Percentiles rank a stretch among this genome's conserved stretches.
Evolutionary conservation across 1,140 invertebrate species (phyloP).

Genomic region (Pogonomyrmex californicus): DNA sequence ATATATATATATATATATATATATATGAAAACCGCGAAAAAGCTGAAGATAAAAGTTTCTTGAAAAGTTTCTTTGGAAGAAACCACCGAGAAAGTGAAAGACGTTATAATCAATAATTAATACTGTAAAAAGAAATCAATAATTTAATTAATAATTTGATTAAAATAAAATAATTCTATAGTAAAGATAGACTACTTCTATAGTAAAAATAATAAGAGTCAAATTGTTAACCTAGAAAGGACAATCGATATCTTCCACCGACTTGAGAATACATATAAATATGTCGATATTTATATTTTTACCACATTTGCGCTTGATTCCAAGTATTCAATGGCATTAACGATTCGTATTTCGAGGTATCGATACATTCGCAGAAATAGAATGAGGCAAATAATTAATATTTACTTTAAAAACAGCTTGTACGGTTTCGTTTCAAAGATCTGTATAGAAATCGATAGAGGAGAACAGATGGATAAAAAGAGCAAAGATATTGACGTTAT

Average conservation of each 20-base stretch:
- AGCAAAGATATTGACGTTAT: neutral
- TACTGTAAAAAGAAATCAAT: neutral
- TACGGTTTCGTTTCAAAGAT: constrained; percentile 5
- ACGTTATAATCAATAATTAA: constrained; percentile 1
- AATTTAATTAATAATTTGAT: neutral
- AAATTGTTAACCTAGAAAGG: neutral
- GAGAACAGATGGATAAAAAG: neutral
- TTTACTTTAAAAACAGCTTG: constrained; percentile 36
- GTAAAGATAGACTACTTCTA: neutral
- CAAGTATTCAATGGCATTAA: constrained; percentile 19
- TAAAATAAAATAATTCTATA: neutral
- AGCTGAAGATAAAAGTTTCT: neutral
- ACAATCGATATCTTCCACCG: constrained; percentile 13
- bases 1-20: neutral
- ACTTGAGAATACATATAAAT: neutral
- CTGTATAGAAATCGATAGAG: constrained; percentile 12
- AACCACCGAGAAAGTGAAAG: neutral
- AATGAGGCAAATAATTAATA: constrained; percentile 17
- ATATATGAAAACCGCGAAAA: neutral
- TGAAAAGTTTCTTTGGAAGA: neutral
- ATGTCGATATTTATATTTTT: neutral
- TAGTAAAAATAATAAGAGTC: neutral
- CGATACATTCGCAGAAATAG: neutral
- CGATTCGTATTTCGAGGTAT: neutral
- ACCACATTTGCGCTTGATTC: neutral